Evolutionary conservation across 2,888 invertebrate species (phyloP), one percentile per base, ranked within the genome.

Genomic region (Macrophya annulata): DNA sequence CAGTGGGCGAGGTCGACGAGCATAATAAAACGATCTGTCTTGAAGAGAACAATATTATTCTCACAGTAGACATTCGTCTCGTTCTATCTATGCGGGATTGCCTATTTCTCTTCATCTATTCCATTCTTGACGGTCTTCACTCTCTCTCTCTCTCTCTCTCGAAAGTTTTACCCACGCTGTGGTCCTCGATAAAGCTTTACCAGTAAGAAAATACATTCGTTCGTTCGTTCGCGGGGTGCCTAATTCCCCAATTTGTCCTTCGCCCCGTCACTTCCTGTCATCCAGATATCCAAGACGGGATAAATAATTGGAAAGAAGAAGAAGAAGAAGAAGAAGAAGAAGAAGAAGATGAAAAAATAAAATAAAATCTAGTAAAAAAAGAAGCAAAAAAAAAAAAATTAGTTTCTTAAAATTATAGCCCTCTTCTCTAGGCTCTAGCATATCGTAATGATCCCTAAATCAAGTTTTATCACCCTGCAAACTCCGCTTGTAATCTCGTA

Each of bases 81-180:
- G 65, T 83, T 48, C 83, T 71, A 83, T 83, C 45, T 71, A 83
- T 68, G 65, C 48, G 68, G 71, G 71, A 83, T 83, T 83, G 83
- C 68, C 83, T 65, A 83, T 83, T 83, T 83, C 68, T 83, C 83
- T 83, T 83, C 83, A 83, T 83, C 83, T 83, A 83, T 83, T 83
- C 45, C 74, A 31, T 6, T 21, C 83, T 83, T 51, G 83, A 51
- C 83, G 59, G 40, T 81, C 81, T 40, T 81, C 43, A 62, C 59
- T 81, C n/a, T n/a, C n/a, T n/a, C n/a, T n/a, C n/a, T n/a, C n/a
- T n/a, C n/a, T n/a, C n/a, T n/a, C n/a, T n/a, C 81, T 71, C 37
- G 71, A 68, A 83, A 83, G 17, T 48, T 71, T 68, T 4, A 9
- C 31, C 31, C 31, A n/a, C 31, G 31, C 31, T n/a, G n/a, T n/a